Evolutionary conservation across 2,113 vertebrate genomes (phyloP), one percentile per base, ranked within the genome.

Genomic region (Gobio gobio): DNA sequence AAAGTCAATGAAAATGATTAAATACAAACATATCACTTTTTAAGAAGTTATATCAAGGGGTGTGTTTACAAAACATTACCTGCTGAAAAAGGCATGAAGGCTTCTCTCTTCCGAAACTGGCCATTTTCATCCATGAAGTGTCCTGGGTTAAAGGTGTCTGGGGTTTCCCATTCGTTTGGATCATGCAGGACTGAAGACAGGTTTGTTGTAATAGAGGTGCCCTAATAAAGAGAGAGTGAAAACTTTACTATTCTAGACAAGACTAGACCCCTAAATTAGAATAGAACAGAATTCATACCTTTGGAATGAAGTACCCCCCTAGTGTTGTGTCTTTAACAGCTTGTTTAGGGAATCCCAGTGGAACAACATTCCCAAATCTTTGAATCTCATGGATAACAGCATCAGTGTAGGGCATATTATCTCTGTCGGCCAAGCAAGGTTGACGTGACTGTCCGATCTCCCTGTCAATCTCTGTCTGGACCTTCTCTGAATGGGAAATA

Each of bases 121-220:
- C 95, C 93, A 1, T 95, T 93, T 78, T 84, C 78, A 83, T 96
- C 94, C 90, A 96, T 89, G 83, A 96, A 96, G 84, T 96, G 95
- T 75, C 92, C 92, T 0, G 95, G 95, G 86, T 96, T 96, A 89
- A 96, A 96, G 0, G 68, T 91, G 74, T 94, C 91, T 1, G 94
- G 92, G 20, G 93, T 95, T 78, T 94, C 91, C 94, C 95, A 95
- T 84, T 93, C 90, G 0, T 82, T 51, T 4, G 91, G 91, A 89
- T 96, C 95, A 0, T 88, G 92, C 88, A 95, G 94, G 58, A 96
- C 90, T 0, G 93, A 95, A 12, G 92, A 94, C 89, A 96, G 90
- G 82, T 93, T 95, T 86, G 92, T 91, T 80, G 94, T 59, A 81
- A 96, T 10, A 22, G 89, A 18, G 33, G 94, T 93, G 0, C 93